Evolutionary conservation across 2,113 vertebrate genomes (phyloP).

Genomic region (Cricetomys ansorgei): DNA sequence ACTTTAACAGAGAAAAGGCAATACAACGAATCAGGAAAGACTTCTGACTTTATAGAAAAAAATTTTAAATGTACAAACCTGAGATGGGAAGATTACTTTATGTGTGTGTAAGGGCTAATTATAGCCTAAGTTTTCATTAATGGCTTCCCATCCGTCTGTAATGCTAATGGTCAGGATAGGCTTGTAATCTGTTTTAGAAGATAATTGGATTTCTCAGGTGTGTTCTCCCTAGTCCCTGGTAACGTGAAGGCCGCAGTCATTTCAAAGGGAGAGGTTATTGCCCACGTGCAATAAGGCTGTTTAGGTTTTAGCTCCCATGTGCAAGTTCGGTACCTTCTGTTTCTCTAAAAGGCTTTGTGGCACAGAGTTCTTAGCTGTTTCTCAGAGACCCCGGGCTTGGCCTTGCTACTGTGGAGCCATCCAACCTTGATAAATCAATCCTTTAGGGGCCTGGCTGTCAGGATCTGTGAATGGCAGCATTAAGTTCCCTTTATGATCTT

Average conservation of each 20-base stretch:
- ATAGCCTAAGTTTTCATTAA: conserved; percentile 39
- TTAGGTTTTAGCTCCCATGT: neutral
- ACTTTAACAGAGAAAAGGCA: conserved; percentile 45
- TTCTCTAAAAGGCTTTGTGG: neutral
- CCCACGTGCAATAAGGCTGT: conserved; percentile 34
- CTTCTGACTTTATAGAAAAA: conserved; percentile 34
- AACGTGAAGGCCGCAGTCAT: conserved; percentile 46
- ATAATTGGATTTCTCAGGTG: conserved; percentile 48
- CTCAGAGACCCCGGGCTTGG: neutral
- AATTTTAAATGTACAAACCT: conserved; percentile 32
- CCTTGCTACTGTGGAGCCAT: conserved; percentile 20
- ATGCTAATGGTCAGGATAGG: neutral
- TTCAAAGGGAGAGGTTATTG: conserved; percentile 54
- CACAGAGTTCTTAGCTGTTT: neutral
- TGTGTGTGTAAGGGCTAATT: conserved; percentile 24
- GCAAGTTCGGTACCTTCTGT: conserved; percentile 36
- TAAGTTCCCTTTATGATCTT: conserved; percentile 11
- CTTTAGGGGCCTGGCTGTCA: neutral
- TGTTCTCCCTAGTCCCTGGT: conserved; percentile 21
- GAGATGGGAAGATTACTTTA: conserved; percentile 33
- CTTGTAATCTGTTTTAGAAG: conserved; percentile 41
- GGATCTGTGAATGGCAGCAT: conserved; percentile 4
- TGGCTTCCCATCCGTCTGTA: conserved; percentile 10
- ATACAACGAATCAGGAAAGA: conserved; percentile 28
- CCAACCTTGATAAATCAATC: neutral